Conservation (phyloP, 2,888 invertebrate species). For the Eustalomyia histrio region DNA sequence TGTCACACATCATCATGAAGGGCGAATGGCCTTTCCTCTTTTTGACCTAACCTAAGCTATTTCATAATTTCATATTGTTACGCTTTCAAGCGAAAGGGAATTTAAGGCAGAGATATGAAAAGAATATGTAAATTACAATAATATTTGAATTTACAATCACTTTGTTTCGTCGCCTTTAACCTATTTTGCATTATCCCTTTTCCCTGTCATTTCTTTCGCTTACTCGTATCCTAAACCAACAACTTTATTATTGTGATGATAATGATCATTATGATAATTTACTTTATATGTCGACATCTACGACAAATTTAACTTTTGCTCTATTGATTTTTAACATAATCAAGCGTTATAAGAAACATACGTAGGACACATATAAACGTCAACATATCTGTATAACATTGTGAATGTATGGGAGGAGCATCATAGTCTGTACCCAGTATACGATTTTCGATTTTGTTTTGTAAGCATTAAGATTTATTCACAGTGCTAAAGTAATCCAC, state of each 20-base stretch:
- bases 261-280: conserved; percentile 7
- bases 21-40: too few species aligned
- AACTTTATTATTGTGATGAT: background rate
- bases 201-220: background rate
- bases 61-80: too few species aligned
- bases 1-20: too few species aligned
- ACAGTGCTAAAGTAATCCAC: too few species aligned
- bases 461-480: too few species aligned
- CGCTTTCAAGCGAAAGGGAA: too few species aligned
- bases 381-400: background rate
- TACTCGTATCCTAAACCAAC: background rate
- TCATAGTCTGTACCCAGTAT: background rate
- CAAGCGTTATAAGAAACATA: conserved; percentile 68
- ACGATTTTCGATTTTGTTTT: too few species aligned
- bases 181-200: conserved; percentile 10
- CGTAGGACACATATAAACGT: background rate
- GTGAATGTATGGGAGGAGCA: background rate
- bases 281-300: background rate
- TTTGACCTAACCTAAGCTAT: too few species aligned
- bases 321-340: conserved; percentile 79
- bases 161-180: conserved; percentile 36
- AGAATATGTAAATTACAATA: conserved; percentile 8
- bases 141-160: conserved; percentile 46
- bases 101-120: too few species aligned
- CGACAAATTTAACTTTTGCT: conserved; percentile 67